Evolutionary conservation across 53 echinoderm and acorn worm genomes (phyloP).

Genomic region (Henricia sp.): DNA sequence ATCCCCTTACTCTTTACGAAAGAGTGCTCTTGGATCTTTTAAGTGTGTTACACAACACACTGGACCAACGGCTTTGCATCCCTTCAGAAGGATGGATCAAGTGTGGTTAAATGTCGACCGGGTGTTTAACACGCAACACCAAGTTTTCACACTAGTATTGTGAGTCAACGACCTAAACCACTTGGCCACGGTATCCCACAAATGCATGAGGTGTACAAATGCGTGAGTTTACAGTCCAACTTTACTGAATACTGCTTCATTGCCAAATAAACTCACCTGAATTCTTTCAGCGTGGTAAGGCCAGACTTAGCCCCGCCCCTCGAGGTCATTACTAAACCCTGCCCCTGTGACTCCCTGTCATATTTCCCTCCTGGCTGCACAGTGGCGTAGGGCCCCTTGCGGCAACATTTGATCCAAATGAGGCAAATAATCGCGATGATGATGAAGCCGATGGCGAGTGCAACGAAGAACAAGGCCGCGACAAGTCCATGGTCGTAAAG

Average conservation of each 20-base stretch:
- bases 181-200: no score
- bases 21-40: no score
- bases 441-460: constrained; percentile 74
- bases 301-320: constrained; percentile 38
- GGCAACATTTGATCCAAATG: constrained; percentile 63
- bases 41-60: no score
- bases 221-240: not conserved
- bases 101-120: no score
- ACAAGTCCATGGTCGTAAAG: constrained; percentile 74
- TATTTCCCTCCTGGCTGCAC: constrained; percentile 72
- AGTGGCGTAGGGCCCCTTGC: constrained; percentile 75
- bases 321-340: constrained; percentile 43
- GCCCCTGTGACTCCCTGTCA: not conserved
- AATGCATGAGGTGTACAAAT: no score
- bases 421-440: constrained; percentile 62
- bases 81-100: no score
- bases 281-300: constrained; percentile 39
- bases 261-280: constrained; percentile 37
- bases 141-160: no score
- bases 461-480: constrained; percentile 78
- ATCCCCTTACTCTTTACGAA: no score
- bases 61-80: no score
- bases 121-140: no score
- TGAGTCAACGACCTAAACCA: no score
- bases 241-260: not conserved